Base-by-base conservation (phyloP, 2,113 vertebrate species). In the Ophthalmolycus amberensis region DNA sequence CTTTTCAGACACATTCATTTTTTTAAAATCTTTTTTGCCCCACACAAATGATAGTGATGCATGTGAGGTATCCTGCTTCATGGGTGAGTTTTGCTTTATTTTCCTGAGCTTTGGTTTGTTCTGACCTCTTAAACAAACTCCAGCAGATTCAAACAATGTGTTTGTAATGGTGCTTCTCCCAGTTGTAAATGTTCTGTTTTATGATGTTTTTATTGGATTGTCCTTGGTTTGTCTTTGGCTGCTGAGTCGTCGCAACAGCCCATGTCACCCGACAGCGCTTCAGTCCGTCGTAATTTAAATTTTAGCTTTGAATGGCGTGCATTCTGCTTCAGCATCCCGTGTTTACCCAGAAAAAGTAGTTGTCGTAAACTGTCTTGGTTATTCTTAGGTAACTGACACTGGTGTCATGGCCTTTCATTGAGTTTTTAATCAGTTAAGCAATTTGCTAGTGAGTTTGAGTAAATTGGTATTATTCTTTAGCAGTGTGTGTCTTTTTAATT, bases 1-100 rank as follows among this genome's bases (percentile, higher is more conserved):
- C 91, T 83, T 87, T 89, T 16, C 56, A 83, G 34, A 16, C 60
- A 79, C 27, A 46, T 54, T 14, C 34, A 63, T 70, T 66, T 75
- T 20, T 8, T 11, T 1, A 25, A 25, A 25, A 34, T 64, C 3
- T 16, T 18, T 4, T 50, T 64, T 20, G 9, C 29, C 27, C 27
- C 32, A 20, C 2, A 15, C 1, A 32, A 6, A 75, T 80, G 71
- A 75, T 64, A 27, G 34, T 60, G 4, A 48, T 48, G 3, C 56
- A 18, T 83, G 78, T 80, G 72, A 82, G 20, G 48, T 63, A 29
- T 60, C 29, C 15, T 78, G 52, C 68, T 84, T 75, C 65, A 40
- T 69, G 38, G 20, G 10, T 77, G 48, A 34, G 1, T 18, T n/a
- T 58, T 72, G n/a, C 44, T 81, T 82, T 38, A 34, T 63, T 58